These are phyloP conservation scores for Castor canadensis DNA, from an alignment of 2,113 vertebrate species.

Conservation along the genomic window DNA sequence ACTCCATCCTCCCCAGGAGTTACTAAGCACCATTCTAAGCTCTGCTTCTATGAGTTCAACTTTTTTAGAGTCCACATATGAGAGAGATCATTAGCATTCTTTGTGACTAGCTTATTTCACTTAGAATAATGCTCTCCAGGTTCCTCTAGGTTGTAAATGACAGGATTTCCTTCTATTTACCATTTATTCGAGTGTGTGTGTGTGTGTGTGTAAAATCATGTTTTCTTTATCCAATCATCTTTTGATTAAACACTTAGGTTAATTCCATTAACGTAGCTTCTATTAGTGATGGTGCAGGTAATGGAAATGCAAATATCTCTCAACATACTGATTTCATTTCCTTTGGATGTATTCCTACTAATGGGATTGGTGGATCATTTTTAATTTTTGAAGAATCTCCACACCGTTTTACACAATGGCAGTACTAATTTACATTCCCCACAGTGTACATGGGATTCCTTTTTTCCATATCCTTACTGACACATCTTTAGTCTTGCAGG, in stretches of 20 bases:
- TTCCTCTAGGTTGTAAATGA: too few species aligned
- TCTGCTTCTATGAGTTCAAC: background rate
- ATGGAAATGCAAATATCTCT: background rate
- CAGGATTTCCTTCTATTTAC: background rate
- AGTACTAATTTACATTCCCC: background rate
- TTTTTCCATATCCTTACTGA: background rate
- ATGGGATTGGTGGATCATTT: background rate
- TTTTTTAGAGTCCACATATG: background rate
- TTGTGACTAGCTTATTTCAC: background rate
- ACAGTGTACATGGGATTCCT: background rate
- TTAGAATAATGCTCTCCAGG: background rate
- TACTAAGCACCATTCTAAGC: background rate
- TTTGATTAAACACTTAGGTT: background rate
- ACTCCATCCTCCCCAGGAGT: background rate
- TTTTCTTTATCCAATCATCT: background rate
- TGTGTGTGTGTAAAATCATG: background rate
- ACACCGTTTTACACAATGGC: background rate
- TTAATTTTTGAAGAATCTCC: background rate
- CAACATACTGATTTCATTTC: background rate
- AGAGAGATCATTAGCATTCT: background rate
- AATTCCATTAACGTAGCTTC: background rate
- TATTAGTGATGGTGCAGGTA: background rate
- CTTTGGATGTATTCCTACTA: background rate
- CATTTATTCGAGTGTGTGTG: background rate
- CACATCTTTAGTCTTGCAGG: background rate